Evolutionary conservation across 2,113 vertebrate genomes (phyloP), one percentile per base, ranked within the genome.

Genomic region (Leptosomus discolor): DNA sequence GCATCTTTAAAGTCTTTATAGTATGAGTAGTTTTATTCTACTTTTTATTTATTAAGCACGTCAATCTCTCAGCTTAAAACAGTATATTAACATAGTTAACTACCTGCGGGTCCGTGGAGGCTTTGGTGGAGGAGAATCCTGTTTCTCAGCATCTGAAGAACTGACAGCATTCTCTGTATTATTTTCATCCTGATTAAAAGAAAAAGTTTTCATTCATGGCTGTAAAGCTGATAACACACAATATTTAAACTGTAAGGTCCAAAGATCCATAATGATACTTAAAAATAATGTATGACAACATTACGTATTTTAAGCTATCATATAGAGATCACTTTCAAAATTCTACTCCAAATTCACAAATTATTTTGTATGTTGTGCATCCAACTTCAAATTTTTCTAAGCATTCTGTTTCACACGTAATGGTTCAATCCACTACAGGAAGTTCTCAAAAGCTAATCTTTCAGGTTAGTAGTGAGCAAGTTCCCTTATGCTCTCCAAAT

Each of bases 21-120:
- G 7, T 16, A 69, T 39, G 24, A 76, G 37, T 67, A 63, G 21
- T 30, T 88, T 90, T 34, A 51, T 19, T 84, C 20, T 54, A 68
- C 5, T 45, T 83, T 32, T 58, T 48, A 60, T 32, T 68, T 13
- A 57, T 27, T 39, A 84, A 83, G 21, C n/a, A 43, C 5, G 5
- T 51, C 43, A 80, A 51, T 36, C n/a, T 86, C 30, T n/a, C 50
- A 78, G 18, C 13, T 82, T 76, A 64, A 68, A 85, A 64, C 1
- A 85, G 6, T 37, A 41, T 32, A 94, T 24, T 16, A 53, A 37
- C 39, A 71, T 3, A 83, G 34, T 80, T 46, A 86, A 60, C 8
- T 98, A 99, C 99, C 99, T 99, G 97, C 99, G 99, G 56, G 99
- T 98, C 81, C 99, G 98, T 56, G 99, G 99, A 75, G 99, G 99